phyloP scores from a whole-genome alignment of 2,113 vertebrate genomes.

The Macaca mulatta region DNA sequence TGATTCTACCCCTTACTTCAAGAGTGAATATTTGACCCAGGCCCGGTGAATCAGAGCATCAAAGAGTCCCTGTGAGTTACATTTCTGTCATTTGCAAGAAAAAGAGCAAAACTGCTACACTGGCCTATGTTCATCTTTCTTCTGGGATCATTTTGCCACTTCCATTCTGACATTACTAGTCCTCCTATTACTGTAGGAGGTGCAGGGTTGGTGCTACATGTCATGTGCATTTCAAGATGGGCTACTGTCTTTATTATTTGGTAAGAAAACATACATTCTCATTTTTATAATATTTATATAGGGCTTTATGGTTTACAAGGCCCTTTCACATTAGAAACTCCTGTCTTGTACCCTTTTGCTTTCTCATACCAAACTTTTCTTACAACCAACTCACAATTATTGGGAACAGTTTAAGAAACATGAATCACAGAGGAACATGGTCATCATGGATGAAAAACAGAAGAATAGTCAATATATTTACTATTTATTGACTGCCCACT shows the following conservation, averaged over 20 bases:
- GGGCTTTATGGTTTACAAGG: neutral
- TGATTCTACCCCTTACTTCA: too few relatives aligned
- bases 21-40: neutral
- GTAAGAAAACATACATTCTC: neutral
- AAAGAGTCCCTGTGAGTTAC: neutral
- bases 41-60: neutral
- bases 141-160: neutral
- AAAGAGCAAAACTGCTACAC: neutral
- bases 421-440: neutral
- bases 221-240: neutral
- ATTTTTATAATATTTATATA: neutral
- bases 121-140: neutral
- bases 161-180: neutral
- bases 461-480: neutral
- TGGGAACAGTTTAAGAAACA: neutral
- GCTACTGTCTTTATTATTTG: too few relatives aligned
- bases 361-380: neutral
- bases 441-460: constrained; percentile 23
- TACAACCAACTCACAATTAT: neutral
- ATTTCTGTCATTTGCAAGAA: neutral
- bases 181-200: too few relatives aligned
- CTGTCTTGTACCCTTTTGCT: neutral
- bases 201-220: neutral
- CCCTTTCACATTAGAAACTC: neutral
- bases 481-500: neutral